Conservation (phyloP, 2,888 invertebrate genomes). For the Drosophila lutescens region DNA sequence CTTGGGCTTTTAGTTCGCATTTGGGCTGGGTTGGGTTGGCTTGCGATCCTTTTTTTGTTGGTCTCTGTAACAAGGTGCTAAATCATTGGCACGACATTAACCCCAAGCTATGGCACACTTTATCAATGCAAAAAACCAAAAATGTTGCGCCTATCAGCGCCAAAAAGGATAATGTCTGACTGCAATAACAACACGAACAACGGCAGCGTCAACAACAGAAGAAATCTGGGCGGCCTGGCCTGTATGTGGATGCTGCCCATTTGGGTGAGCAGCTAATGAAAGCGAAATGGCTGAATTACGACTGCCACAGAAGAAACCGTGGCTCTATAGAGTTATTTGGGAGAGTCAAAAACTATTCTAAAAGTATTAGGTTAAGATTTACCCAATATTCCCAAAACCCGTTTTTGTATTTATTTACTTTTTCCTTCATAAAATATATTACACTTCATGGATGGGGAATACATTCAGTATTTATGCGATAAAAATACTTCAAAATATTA, state of each 20-base stretch:
- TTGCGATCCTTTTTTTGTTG: conserved; percentile 10
- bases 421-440: too few relatives aligned
- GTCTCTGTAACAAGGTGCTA: conserved; percentile 82
- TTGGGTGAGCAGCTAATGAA: conserved; percentile 68
- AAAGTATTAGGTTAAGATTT: too few relatives aligned
- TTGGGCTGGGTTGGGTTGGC: conserved; percentile 2
- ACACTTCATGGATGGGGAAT: too few relatives aligned
- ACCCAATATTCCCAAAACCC: too few relatives aligned
- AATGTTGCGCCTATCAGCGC: conserved; percentile 70
- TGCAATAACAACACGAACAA: conserved; percentile 48
- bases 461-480: too few relatives aligned
- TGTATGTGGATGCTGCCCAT: conserved; percentile 41
- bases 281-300: conserved; percentile 74
- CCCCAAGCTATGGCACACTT: conserved; percentile 83
- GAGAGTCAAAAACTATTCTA: too few relatives aligned
- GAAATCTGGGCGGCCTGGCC: conserved; percentile 35
- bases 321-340: background rate
- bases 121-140: conserved; percentile 78
- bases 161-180: conserved; percentile 67
- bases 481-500: too few relatives aligned
- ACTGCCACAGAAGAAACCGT: conserved; percentile 41
- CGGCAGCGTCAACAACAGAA: conserved; percentile 38
- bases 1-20: conserved; percentile 21
- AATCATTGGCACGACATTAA: conserved; percentile 84
- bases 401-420: too few relatives aligned